Base-by-base conservation (phyloP, 2,888 invertebrate genomes). In the Drosophila eohydei region DNA sequence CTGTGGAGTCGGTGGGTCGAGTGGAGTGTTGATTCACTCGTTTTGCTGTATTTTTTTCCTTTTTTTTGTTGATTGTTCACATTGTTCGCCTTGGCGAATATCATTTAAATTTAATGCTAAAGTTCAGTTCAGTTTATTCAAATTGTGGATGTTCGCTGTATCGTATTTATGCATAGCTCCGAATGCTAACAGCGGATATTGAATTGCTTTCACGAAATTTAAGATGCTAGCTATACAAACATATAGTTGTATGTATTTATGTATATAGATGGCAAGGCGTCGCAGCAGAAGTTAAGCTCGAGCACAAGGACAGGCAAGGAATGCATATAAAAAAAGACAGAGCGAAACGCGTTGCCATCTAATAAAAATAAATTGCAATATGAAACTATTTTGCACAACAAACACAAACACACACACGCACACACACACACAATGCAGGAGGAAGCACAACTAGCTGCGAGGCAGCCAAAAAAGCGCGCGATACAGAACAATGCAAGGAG, bases 301-400 rank as follows among this genome's bases (percentile, higher is more conserved):
- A 34, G 36, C 41, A 32, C 32, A 36, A 55, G 55, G 28, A 36
- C 54, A 30, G 38, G 28, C 64, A 55, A 52, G 54, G 73, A 72
- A 72, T 82, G 74, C 74, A 70, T 67, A 67, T 61, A 62, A 66
- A 78, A 62, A 41, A 36, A 9, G 52, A 41, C 2, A 2, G 14
- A 46, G 57, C 50, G 50, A 61, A n/a, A 30, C 59, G 64, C 61
- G 59, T 56, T 65, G 56, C 64, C 64, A 66, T 62, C 74, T 82
- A 83, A 88, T 83, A 80, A 82, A 88, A 80, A 74, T 80, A 86
- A 80, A 84, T 75, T 80, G 86, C 78, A 88, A 80, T 88, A 88
- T 83, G 80, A 87, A 88, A 76, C 88, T 87, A 87, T 83, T 82
- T 77, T 58, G 64, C 61, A 44, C 61, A 65, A 61, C 50, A 57